phyloP scores from a whole-genome alignment of 2,797 vertebrate species.

The Manis pentadactyla region DNA sequence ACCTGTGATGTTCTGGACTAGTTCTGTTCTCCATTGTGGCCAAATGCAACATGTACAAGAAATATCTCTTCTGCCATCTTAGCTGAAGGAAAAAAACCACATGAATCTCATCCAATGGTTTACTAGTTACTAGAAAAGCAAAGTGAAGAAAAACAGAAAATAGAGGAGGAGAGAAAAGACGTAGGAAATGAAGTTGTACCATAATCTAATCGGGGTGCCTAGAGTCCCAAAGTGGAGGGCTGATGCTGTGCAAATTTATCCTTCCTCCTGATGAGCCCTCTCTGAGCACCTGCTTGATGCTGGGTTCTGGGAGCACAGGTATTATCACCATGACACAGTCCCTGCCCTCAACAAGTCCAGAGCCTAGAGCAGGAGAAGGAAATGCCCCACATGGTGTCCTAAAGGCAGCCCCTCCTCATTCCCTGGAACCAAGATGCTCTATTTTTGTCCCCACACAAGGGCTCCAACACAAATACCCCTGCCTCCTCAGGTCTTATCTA shows the following conservation, averaged over 20 bases:
- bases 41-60: slow-evolving; percentile 78
- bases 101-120: not conserved
- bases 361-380: not conserved
- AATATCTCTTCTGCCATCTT: slow-evolving; percentile 71
- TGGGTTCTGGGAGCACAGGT: not conserved
- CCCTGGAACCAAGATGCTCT: not conserved
- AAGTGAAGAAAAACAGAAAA: not conserved
- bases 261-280: not conserved
- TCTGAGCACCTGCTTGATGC: not conserved
- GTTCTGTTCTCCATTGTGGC: slow-evolving; percentile 29
- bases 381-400: not conserved
- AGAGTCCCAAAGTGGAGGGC: not conserved
- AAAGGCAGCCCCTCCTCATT: not conserved
- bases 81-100: slow-evolving; percentile 41
- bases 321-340: not conserved
- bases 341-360: not conserved
- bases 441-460: not conserved
- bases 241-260: not conserved
- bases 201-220: not conserved
- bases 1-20: slow-evolving; percentile 77
- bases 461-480: not conserved
- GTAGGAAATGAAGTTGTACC: not conserved
- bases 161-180: not conserved
- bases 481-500: not conserved
- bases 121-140: not conserved